phyloP scores from a whole-genome alignment of 2,797 vertebrate genomes.

The Enteromius trimaculatus region DNA sequence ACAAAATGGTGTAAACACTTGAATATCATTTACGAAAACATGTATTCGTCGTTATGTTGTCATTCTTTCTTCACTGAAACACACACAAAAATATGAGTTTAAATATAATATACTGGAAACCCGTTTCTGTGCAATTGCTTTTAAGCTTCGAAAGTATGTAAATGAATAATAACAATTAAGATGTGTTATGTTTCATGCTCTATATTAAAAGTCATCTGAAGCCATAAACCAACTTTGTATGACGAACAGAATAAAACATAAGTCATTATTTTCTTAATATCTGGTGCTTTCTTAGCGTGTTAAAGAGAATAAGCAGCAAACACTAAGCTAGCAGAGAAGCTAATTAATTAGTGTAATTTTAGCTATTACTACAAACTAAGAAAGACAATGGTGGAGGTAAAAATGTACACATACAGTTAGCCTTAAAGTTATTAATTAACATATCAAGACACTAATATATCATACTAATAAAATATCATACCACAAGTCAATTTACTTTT shows the following conservation, averaged over 20 bases:
- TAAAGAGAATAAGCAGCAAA: background rate
- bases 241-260: background rate
- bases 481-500: no score
- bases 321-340: background rate
- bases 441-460: background rate
- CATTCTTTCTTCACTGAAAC: background rate
- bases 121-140: background rate
- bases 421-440: background rate
- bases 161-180: background rate
- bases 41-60: background rate
- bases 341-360: background rate
- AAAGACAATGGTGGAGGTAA: background rate
- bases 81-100: background rate
- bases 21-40: background rate
- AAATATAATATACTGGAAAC: conserved; percentile 17
- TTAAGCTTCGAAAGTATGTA: background rate
- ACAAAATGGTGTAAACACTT: background rate
- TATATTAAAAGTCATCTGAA: conserved; percentile 12
- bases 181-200: conserved; percentile 1
- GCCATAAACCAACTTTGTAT: background rate
- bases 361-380: background rate
- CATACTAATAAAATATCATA: background rate
- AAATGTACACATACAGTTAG: background rate
- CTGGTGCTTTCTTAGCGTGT: background rate
- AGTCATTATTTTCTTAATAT: background rate